Base-by-base conservation (phyloP, 2,113 vertebrate genomes). In the Indicator indicator region DNA sequence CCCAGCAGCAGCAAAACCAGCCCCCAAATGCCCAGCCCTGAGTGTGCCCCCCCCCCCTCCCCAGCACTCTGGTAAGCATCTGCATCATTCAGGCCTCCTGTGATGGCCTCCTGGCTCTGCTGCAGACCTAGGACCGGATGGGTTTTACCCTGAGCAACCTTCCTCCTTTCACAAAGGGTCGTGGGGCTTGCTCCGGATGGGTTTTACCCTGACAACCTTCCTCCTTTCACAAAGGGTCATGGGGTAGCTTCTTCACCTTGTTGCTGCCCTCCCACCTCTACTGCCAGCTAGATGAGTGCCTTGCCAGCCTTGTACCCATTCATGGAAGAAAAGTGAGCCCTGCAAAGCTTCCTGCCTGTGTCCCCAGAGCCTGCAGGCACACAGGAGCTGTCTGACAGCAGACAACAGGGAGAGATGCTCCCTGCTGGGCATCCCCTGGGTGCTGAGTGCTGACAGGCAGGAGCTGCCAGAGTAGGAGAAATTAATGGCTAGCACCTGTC, bases 391-490 rank as follows among this genome's bases (percentile, higher is more conserved):
- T 56, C 64, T 90, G 94, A 60, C 93, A 95, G 83, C 79, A 80
- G 40, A 9, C 68, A 36, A 2, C 12, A 26, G 46, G 38, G 30
- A 81, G 77, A 32, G 52, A 30, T 9, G 55, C 73, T 80, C 46
- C 80, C 83, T 54, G 80, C 91, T 26, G 72, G 64, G 76, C 36
- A 55, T 58, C 81, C 83, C 91, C 91, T 2, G 48, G 80, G 65
- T 55, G 54, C 86, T 4, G 24, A 70, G 86, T 1, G 0, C 64
- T 83, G 94, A 59, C 83, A 86, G 94, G 72, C 83, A 93, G 86
- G 68, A 83, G 83, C 88, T 93, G 91, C 59, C 88, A n/a, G 86
- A 62, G 58, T 21, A 85, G 75, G 50, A 83, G 19, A 26, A 48
- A 85, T 62, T 59, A 30, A 71, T 28, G 58, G 32, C 19, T 42